Conservation (phyloP, 2,888 invertebrate genomes). For the Heteromurus nitidus region DNA sequence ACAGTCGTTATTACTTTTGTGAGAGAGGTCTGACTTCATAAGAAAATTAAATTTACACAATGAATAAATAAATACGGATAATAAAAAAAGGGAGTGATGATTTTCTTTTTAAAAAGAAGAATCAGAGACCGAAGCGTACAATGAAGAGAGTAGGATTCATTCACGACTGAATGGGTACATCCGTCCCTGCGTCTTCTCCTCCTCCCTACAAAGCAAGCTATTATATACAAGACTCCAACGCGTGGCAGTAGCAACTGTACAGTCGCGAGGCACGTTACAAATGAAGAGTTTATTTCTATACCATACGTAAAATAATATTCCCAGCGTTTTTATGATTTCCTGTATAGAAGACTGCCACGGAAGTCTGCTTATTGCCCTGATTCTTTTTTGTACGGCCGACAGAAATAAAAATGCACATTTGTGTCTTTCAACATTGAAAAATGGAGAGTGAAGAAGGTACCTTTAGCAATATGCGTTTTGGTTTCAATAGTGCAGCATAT, state of each 20-base stretch:
- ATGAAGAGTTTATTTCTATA: conserved; percentile 28
- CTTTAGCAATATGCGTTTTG: no score
- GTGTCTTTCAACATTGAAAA: background rate
- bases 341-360: conserved; percentile 33
- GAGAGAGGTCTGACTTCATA: background rate
- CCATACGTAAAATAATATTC: conserved; percentile 41
- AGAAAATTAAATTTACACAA: conserved; percentile 7
- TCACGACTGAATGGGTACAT: background rate
- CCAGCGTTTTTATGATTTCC: conserved; percentile 57
- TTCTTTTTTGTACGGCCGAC: conserved; percentile 29
- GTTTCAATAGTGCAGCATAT: background rate
- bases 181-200: background rate
- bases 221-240: conserved; percentile 15
- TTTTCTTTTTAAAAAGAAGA: conserved; percentile 24
- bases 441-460: background rate
- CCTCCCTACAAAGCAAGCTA: background rate
- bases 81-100: conserved; percentile 26
- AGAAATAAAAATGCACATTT: background rate
- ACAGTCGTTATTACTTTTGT: background rate
- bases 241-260: no score
- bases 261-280: conserved; percentile 1
- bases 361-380: conserved; percentile 62
- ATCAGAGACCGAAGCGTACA: background rate
- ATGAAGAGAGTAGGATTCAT: background rate
- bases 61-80: conserved; percentile 28